Conservation (phyloP, 2,888 invertebrate genomes). For the Epinotia ramella region DNA sequence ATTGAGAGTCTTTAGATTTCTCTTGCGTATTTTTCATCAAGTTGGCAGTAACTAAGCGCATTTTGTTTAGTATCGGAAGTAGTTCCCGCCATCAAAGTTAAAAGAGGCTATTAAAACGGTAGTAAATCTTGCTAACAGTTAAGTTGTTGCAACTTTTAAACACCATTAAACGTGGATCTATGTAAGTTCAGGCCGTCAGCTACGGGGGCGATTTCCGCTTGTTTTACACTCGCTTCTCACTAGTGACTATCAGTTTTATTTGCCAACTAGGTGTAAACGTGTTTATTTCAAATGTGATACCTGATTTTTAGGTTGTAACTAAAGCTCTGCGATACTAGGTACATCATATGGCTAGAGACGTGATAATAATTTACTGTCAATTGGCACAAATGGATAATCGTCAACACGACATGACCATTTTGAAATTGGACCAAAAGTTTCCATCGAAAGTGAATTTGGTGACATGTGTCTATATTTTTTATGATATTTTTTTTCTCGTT, state of each 20-base stretch:
- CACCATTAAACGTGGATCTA: slow-evolving; percentile 47
- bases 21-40: slow-evolving; percentile 51
- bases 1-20: slow-evolving; percentile 44
- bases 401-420: too few relatives aligned
- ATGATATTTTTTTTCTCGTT: too few relatives aligned
- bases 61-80: slow-evolving; percentile 62
- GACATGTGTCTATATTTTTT: too few relatives aligned
- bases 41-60: slow-evolving; percentile 49
- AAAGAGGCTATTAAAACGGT: slow-evolving; percentile 62
- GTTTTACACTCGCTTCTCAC: slow-evolving; percentile 29
- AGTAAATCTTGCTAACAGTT: slow-evolving; percentile 64
- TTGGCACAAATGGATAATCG: too few relatives aligned
- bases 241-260: slow-evolving; percentile 23
- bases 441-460: too few relatives aligned
- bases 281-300: neutral
- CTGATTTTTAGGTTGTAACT: neutral
- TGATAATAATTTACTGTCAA: too few relatives aligned
- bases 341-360: neutral
- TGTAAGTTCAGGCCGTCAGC: slow-evolving; percentile 43
- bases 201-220: slow-evolving; percentile 27
- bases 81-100: slow-evolving; percentile 63
- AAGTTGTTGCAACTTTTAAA: slow-evolving; percentile 55
- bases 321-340: neutral
- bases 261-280: neutral
- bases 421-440: too few relatives aligned